Conservation (phyloP, 2,888 invertebrate genomes). For the Limnephilus rhombicus region DNA sequence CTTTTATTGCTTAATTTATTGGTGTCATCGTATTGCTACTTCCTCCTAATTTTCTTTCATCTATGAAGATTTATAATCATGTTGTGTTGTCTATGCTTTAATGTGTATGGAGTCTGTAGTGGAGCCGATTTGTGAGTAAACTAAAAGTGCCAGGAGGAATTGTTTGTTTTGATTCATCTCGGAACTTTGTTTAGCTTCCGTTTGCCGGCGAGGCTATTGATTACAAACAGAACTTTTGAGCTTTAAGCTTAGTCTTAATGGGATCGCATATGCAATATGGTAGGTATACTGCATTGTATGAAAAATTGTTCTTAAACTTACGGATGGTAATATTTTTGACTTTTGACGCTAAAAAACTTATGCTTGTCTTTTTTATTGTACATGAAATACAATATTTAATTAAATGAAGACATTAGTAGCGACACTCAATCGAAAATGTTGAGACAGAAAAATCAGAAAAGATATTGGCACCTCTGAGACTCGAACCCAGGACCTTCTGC, state of each 20-base stretch:
- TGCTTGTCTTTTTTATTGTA: not conserved
- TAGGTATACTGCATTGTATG: not conserved
- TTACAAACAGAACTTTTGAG: not conserved
- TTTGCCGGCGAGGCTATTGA: not conserved
- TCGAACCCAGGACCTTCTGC: too few relatives aligned
- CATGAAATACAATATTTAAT: not conserved
- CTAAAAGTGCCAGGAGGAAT: constrained; percentile 1
- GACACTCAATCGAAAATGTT: too few relatives aligned
- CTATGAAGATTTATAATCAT: not conserved
- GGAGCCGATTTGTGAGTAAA: not conserved
- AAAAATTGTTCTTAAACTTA: not conserved
- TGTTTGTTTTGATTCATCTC: not conserved
- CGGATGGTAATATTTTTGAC: not conserved
- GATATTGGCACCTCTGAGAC: too few relatives aligned
- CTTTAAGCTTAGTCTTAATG: not conserved
- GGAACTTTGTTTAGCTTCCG: not conserved
- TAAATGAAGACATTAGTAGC: too few relatives aligned
- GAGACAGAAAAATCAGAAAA: too few relatives aligned
- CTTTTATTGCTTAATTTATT: too few relatives aligned
- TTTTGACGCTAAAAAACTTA: not conserved
- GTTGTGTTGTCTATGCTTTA: not conserved
- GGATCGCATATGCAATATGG: not conserved
- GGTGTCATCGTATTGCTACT: not conserved
- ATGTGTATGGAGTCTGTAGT: not conserved
- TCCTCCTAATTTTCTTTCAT: not conserved